These are phyloP conservation scores for Staurois parvus DNA, from an alignment of 2,797 vertebrate species.

Conservation along the genomic window DNA sequence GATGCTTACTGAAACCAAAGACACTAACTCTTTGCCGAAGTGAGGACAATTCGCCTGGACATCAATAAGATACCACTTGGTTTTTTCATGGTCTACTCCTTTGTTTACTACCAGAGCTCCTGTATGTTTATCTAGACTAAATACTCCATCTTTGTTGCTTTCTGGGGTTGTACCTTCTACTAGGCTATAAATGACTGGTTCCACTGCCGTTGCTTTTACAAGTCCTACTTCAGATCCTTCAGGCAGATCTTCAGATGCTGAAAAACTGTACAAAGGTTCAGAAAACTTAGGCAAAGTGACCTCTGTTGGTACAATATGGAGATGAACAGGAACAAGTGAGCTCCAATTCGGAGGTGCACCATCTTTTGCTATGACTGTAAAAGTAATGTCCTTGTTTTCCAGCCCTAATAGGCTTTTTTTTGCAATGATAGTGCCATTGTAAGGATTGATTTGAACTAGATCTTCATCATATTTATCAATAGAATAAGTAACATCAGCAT, in stretches of 20 bases:
- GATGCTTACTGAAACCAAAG: conserved; percentile 91
- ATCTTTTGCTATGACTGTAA: conserved; percentile 93
- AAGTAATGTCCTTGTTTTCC: conserved; percentile 93
- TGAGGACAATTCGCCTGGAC: conserved; percentile 90
- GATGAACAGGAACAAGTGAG: conserved; percentile 87
- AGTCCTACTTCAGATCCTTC: conserved; percentile 91
- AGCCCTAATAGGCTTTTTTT: conserved; percentile 90
- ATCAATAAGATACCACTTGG: conserved; percentile 95
- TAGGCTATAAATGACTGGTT: conserved; percentile 94
- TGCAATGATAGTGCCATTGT: conserved; percentile 88
- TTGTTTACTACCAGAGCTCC: conserved; percentile 89
- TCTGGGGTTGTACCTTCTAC: conserved; percentile 93
- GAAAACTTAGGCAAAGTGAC: conserved; percentile 92
- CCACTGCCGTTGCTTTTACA: conserved; percentile 87
- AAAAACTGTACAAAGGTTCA: conserved; percentile 94
- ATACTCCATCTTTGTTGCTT: conserved; percentile 91
- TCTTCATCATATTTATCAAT: conserved; percentile 84
- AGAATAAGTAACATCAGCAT: conserved; percentile 95
- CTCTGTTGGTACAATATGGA: conserved; percentile 91
- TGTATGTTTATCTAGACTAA: conserved; percentile 86
- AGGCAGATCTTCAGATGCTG: conserved; percentile 89
- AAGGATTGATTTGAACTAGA: conserved; percentile 91
- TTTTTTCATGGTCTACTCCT: conserved; percentile 91
- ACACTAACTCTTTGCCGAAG: conserved; percentile 86
- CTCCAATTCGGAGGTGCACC: conserved; percentile 91